Evolutionary conservation across 1,140 invertebrate genomes (phyloP), one percentile per base, ranked within the genome.

Genomic region (Meteorus sp.): DNA sequence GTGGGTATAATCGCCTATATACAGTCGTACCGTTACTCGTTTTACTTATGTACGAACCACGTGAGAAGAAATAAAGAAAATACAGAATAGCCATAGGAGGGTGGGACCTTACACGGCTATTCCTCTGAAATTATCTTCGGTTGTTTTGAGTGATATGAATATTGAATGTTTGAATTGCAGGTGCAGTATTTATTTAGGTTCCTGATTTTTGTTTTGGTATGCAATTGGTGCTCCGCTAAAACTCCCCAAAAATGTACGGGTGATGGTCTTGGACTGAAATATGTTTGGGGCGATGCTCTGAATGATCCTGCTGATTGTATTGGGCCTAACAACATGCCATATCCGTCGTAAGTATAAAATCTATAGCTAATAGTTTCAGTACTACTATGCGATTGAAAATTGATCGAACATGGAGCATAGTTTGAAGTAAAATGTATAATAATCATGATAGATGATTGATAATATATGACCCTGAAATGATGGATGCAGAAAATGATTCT

Each of bases 231-330:
- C 23, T 52, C 33, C 20, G 33, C 69, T 17, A 56, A 61, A 51
- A 66, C 65, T 47, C 74, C 68, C 29, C 77, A 76, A 58, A 83
- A 82, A 74, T 88, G 86, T 67, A 71, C 81, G 68, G 84, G 83
- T 44, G 76, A 66, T 56, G 86, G 85, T 19, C 65, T 80, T 25
- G 80, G 80, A 54, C 75, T 92, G 43, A 92, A 92, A 75, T 93
- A 93, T 71, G 79, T 91, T 5, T 92, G 89, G 86, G 92, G 92
- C 5, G 90, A 94, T 74, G 92, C 92, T 1, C 77, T 94, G 15
- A 85, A 84, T 52, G 89, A 92, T 70, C 82, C 86, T 8, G 75
- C 78, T 2, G 86, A 91, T 62, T 92, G 90, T 67, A 68, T 90
- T 35, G 92, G 91, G 19, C 92, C 91, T 0, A 89, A 92, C 72